phyloP scores from a whole-genome alignment of 2,888 invertebrate genomes.

The Acanthacorydalis orientalis region DNA sequence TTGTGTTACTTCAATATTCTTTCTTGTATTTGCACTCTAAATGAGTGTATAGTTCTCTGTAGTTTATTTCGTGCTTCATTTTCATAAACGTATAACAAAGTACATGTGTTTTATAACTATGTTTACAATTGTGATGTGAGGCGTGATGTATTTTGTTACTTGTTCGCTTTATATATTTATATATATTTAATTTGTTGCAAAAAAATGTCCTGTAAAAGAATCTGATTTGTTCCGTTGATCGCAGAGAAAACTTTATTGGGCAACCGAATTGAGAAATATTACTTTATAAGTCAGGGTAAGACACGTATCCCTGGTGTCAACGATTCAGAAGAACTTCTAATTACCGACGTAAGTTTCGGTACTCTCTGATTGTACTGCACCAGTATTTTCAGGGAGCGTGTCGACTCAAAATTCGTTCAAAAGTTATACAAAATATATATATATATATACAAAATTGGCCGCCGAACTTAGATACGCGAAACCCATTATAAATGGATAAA shows the following conservation, averaged over 20 bases:
- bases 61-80: no score
- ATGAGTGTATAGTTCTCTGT: no score
- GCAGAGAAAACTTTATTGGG: slow-evolving; percentile 69
- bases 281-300: slow-evolving; percentile 87
- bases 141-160: neutral
- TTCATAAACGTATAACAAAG: no score
- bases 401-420: slow-evolving; percentile 7
- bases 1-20: no score
- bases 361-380: slow-evolving; percentile 5
- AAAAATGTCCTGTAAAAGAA: no score
- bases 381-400: slow-evolving; percentile 16
- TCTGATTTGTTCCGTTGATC: slow-evolving; percentile 18
- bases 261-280: slow-evolving; percentile 74
- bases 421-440: neutral
- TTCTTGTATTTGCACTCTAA: no score
- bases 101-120: neutral
- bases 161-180: neutral
- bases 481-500: neutral
- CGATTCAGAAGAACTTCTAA: slow-evolving; percentile 77
- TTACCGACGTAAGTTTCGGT: slow-evolving; percentile 65
- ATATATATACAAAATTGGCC: neutral
- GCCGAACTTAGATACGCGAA: neutral
- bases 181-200: neutral
- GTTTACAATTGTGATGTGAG: neutral
- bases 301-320: slow-evolving; percentile 88